Conservation (phyloP, 1,140 invertebrate genomes). For the Pseudobourletiella spinata region DNA sequence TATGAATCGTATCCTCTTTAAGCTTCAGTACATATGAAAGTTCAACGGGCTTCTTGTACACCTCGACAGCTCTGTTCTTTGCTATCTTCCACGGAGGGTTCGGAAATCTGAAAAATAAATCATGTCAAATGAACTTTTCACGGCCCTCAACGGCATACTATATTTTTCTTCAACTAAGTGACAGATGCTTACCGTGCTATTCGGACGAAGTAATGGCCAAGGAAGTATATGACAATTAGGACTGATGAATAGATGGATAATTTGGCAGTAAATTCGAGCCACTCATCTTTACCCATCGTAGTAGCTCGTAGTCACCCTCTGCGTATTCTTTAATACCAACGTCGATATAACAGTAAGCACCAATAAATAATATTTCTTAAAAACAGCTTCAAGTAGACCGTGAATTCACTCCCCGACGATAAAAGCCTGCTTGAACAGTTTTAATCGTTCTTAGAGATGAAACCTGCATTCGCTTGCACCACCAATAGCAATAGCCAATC, state of each 20-base stretch:
- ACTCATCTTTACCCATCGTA: constrained; percentile 4
- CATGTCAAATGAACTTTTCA: not conserved
- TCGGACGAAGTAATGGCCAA: not conserved
- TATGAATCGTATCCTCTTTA: not conserved
- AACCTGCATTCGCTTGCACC: no score
- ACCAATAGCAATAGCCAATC: no score
- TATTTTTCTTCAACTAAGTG: not conserved
- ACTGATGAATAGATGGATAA: constrained; percentile 12
- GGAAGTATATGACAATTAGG: constrained; percentile 18
- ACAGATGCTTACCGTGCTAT: constrained; percentile 14
- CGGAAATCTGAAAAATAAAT: not conserved
- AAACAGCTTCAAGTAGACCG: no score
- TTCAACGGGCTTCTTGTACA: constrained; percentile 13
- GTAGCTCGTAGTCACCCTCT: no score
- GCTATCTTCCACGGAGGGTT: constrained; percentile 2
- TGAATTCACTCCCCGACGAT: no score
- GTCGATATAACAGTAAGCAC: no score
- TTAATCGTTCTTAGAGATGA: no score
- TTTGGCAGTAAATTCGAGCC: constrained; percentile 11
- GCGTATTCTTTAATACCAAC: no score
- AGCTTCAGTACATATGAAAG: constrained; percentile 11
- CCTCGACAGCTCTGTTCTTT: constrained; percentile 14
- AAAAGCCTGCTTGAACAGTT: no score
- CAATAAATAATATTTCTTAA: no score
- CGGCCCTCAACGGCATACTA: not conserved